Evolutionary conservation across 2,113 vertebrate genomes (phyloP).

Genomic region (Balaenoptera acutorostrata): DNA sequence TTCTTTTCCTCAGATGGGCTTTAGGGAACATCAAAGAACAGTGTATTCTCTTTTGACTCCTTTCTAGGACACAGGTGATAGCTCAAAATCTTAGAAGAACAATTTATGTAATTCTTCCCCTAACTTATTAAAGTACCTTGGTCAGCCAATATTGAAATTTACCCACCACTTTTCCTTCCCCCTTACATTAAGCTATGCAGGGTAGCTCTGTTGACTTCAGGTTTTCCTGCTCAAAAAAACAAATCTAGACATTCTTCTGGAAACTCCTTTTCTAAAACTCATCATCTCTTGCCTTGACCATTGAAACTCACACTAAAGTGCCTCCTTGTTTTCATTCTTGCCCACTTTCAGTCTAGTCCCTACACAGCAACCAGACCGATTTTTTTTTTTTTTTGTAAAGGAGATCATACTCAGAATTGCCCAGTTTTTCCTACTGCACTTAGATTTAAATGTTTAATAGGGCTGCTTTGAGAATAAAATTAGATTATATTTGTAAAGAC

Average conservation of each 20-base stretch:
- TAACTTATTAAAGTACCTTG: neutral
- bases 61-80: neutral
- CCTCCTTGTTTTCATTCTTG: neutral
- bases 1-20: neutral
- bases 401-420: neutral
- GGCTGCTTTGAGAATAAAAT: neutral
- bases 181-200: neutral
- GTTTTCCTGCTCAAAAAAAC: neutral
- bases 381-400: neutral
- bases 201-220: neutral
- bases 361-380: neutral
- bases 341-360: neutral
- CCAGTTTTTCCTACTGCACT: neutral
- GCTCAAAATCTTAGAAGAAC: neutral
- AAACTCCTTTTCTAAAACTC: neutral
- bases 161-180: neutral
- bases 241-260: neutral
- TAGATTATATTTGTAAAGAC: neutral
- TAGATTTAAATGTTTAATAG: conserved; percentile 10
- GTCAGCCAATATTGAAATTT: neutral
- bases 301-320: neutral
- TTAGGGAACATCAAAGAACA: conserved; percentile 14
- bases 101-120: neutral
- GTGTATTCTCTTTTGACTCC: neutral
- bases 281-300: neutral